phyloP scores from a whole-genome alignment of 2,797 vertebrate genomes.

The Lagorchestes hirsutus region DNA sequence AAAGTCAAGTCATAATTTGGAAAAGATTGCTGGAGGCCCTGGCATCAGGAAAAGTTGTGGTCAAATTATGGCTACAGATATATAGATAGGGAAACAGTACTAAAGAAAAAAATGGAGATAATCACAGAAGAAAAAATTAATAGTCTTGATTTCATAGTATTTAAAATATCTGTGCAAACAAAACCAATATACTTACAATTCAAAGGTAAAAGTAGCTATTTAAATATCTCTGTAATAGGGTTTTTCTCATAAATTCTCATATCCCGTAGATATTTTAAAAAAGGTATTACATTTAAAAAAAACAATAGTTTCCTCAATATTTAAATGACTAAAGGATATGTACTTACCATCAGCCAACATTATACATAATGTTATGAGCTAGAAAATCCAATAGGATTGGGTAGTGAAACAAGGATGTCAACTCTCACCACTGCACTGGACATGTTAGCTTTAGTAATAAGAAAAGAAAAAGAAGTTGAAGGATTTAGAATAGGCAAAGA shows the following conservation, averaged over 20 bases:
- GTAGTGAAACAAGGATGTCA: no score
- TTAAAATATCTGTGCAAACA: neutral
- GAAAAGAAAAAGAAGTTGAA: no score
- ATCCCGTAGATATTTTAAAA: neutral
- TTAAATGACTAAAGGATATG: neutral
- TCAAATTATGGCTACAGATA: neutral
- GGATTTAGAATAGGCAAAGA: no score
- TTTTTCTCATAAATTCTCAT: neutral
- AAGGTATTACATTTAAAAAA: neutral
- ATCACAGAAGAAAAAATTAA: neutral
- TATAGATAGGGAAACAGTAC: neutral
- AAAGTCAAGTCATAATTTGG: no score
- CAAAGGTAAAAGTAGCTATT: neutral
- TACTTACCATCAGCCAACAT: neutral
- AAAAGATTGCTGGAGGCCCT: neutral
- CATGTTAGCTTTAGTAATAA: no score
- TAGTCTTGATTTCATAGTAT: neutral
- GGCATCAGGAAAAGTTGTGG: neutral
- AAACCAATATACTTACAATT: neutral
- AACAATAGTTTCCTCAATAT: neutral
- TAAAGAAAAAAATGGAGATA: neutral
- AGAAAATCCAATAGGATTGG: no score
- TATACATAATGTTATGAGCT: no score
- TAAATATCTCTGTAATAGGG: neutral
- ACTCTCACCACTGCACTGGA: no score